Percentiles rank a stretch among this genome's conserved stretches.
These are phyloP conservation scores for Labrus mixtus DNA, from an alignment of 2,113 vertebrate genomes.

Conservation along the genomic window DNA sequence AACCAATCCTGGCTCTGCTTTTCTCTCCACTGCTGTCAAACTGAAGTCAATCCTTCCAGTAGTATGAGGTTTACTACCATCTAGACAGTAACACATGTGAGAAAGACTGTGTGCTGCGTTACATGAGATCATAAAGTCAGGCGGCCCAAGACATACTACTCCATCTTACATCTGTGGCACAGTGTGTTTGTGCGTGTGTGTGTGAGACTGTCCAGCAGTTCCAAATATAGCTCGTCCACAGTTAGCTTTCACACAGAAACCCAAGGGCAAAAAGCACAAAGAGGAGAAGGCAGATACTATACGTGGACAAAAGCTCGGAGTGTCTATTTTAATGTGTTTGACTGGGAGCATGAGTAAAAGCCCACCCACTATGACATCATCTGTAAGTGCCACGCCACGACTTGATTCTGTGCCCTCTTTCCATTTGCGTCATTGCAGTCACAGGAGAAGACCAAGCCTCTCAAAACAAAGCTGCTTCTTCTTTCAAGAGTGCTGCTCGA, in stretches of 20 bases:
- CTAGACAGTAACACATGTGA: conserved; percentile 35
- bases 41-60: conserved; percentile 44
- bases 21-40: conserved; percentile 3
- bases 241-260: conserved; percentile 35
- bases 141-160: conserved; percentile 9
- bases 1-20: conserved; percentile 45
- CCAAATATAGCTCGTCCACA: conserved; percentile 62
- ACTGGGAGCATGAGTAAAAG: background rate
- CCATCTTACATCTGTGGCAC: background rate
- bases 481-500: background rate
- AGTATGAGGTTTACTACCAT: conserved; percentile 43
- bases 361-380: conserved; percentile 19
- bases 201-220: conserved; percentile 6
- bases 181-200: background rate
- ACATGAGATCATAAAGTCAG: conserved; percentile 38
- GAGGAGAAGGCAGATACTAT: conserved; percentile 18
- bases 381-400: conserved; percentile 6
- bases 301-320: background rate
- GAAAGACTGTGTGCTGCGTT: background rate
- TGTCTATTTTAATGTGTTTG: background rate
- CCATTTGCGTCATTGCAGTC: background rate
- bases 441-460: conserved; percentile 11
- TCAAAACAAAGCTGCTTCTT: conserved; percentile 2
- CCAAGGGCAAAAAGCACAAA: conserved; percentile 54
- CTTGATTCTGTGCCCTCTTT: background rate